Conservation (phyloP, 2,888 invertebrate species). For the Brachylomia viminalis region DNA sequence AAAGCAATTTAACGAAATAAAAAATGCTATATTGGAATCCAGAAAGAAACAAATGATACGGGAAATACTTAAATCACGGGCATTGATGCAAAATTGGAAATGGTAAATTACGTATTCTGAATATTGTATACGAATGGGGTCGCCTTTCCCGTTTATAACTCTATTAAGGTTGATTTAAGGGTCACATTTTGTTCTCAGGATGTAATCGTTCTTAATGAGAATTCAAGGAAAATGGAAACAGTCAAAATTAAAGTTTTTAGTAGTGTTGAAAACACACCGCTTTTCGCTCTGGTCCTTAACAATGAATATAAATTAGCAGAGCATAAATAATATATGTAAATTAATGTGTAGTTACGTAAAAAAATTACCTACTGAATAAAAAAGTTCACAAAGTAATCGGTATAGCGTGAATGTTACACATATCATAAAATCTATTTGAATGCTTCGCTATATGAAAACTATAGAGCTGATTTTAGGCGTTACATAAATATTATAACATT, state of each 20-base stretch:
- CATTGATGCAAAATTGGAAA: conserved; percentile 86
- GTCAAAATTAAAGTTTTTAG: neutral
- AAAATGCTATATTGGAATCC: conserved; percentile 85
- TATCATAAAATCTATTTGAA: conserved; percentile 21
- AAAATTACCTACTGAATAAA: too few relatives aligned
- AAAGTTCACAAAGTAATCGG: too few relatives aligned
- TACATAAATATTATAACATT: conserved; percentile 60
- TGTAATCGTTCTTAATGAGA: conserved; percentile 32
- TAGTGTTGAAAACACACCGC: neutral
- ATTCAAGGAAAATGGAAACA: neutral
- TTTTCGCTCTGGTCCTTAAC: too few relatives aligned
- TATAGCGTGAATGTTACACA: conserved; percentile 12
- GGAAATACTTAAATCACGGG: conserved; percentile 89
- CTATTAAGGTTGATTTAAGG: conserved; percentile 59
- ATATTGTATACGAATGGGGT: conserved; percentile 57
- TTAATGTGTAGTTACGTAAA: too few relatives aligned
- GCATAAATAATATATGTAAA: too few relatives aligned
- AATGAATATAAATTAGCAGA: too few relatives aligned
- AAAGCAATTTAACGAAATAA: conserved; percentile 90
- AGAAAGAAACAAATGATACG: conserved; percentile 88
- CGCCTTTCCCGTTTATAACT: conserved; percentile 50
- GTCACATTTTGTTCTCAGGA: conserved; percentile 21
- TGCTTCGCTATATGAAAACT: conserved; percentile 27
- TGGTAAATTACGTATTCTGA: conserved; percentile 72
- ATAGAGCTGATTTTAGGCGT: conserved; percentile 46